phyloP scores from a whole-genome alignment of 2,888 invertebrate species.

The Aleiodes alternator region DNA sequence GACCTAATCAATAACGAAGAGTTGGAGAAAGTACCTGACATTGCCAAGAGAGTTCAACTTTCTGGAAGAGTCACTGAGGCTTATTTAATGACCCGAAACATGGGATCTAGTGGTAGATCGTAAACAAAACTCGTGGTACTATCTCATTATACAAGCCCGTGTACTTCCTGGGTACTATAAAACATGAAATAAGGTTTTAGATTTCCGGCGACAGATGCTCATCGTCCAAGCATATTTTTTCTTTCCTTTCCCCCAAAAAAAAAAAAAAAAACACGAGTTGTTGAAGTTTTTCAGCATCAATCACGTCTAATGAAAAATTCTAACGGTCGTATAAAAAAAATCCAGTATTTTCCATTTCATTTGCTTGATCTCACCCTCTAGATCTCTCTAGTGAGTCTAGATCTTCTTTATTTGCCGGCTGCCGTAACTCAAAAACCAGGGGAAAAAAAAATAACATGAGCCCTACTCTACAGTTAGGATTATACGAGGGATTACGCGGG shows the following conservation, averaged over 20 bases:
- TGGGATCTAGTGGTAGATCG: slow-evolving; percentile 41
- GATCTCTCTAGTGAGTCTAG: slow-evolving; percentile 51
- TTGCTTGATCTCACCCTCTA: slow-evolving; percentile 35
- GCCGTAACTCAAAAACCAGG: slow-evolving; percentile 61
- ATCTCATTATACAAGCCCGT: slow-evolving; percentile 59
- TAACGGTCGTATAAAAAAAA: too few relatives aligned
- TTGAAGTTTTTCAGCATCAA: not conserved
- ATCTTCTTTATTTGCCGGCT: slow-evolving; percentile 64
- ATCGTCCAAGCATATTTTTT: slow-evolving; percentile 8
- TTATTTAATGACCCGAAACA: slow-evolving; percentile 46
- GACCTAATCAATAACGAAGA: slow-evolving; percentile 13
- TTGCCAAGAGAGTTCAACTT: slow-evolving; percentile 14
- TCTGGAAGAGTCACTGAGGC: slow-evolving; percentile 14
- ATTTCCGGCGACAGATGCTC: slow-evolving; percentile 61
- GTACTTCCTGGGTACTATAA: slow-evolving; percentile 50
- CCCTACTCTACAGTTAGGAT: slow-evolving; percentile 59
- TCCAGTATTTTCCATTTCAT: slow-evolving; percentile 36
- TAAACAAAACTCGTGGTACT: slow-evolving; percentile 58
- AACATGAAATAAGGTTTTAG: slow-evolving; percentile 53
- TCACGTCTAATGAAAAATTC: not conserved
- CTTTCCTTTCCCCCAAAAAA: not conserved
- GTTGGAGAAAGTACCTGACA: slow-evolving; percentile 1
- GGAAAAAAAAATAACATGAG: slow-evolving; percentile 53
- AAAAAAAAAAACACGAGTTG: slow-evolving; percentile 4
- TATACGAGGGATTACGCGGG: slow-evolving; percentile 69